A percentile compares a stretch with the other conserved stretches of the same genome.
phyloP scores from a whole-genome alignment of 1,140 invertebrate genomes.

The Chlorops oryzae region DNA sequence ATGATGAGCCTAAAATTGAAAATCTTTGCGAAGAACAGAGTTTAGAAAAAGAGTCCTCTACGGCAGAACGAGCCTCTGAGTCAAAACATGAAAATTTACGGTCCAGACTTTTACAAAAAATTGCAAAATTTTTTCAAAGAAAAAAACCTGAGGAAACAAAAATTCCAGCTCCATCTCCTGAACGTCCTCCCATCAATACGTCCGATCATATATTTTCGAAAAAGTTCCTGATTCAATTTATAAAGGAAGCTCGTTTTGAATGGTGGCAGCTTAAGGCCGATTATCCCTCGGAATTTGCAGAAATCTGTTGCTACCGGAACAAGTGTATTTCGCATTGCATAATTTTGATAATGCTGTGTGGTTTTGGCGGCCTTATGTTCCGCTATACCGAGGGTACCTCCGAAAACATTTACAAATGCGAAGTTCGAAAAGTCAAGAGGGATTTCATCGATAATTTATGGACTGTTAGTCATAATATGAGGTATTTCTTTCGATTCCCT shows the following conservation, averaged over 20 bases:
- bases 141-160: too few species aligned
- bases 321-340: constrained; percentile 61
- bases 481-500: too few species aligned
- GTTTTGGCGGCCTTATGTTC: constrained; percentile 71
- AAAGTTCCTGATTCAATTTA: constrained; percentile 21
- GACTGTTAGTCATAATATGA: constrained; percentile 69
- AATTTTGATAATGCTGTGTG: constrained; percentile 64
- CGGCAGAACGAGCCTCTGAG: too few species aligned
- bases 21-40: too few species aligned
- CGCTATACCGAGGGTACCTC: constrained; percentile 73
- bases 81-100: too few species aligned
- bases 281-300: constrained; percentile 52
- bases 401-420: constrained; percentile 80
- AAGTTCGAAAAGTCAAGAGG: constrained; percentile 75
- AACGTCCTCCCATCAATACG: not conserved
- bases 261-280: constrained; percentile 57
- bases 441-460: constrained; percentile 78
- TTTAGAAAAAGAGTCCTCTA: too few species aligned
- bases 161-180: too few species aligned
- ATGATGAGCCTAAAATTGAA: too few species aligned
- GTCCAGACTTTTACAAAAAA: too few species aligned
- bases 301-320: constrained; percentile 56
- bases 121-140: too few species aligned
- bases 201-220: constrained; percentile 14
- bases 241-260: constrained; percentile 43